Evolutionary conservation across 2,797 vertebrate species (phyloP), one percentile per base, ranked within the genome.

Genomic region (Anguilla obscura): DNA sequence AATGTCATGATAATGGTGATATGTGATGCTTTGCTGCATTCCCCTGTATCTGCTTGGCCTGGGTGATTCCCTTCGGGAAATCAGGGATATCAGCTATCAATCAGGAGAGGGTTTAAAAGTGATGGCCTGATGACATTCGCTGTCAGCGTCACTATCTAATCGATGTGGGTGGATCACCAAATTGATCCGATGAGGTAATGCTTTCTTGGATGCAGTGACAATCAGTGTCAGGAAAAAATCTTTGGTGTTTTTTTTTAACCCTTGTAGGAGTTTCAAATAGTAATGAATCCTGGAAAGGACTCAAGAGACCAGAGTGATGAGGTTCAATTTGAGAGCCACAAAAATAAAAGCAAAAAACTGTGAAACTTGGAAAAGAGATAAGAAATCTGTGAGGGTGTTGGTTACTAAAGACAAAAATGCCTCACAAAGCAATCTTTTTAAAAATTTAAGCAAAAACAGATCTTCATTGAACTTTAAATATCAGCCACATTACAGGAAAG

Each of bases 391-490:
- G 69, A 74, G 7, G n/a, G 33, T 48, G 1, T 24, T 21, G 76
- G 5, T 80, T 80, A 45, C 21, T 45, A n/a, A 14, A 79, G 33
- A 30, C 40, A 18, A 12, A 79, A 79, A 79, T 14, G 12, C 30
- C 40, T 79, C 16, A 36, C 12, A 36, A 36, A 40, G 40, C 9
- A 45, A 76, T 76, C 1, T 30, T n/a, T 10, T 54, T 54, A 10
- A 54, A 54, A 14, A 2, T 10, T 54, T 54, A 54, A 54, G 18
- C 3, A 60, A 66, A 27, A 71, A 30, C 0, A 66, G 3, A 24
- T 66, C 63, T n/a, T 21, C 21, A 66, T 30, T 71, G 66, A 71
- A 71, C 66, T 71, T 71, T 71, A 27, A 71, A 71, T 71, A n/a
- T 27, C 66, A 71, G 66, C 66, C 63, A 69, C 56, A 58, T 58